Evolutionary conservation across 2,113 vertebrate genomes (phyloP).

Genomic region (Cranoglanis bouderius): DNA sequence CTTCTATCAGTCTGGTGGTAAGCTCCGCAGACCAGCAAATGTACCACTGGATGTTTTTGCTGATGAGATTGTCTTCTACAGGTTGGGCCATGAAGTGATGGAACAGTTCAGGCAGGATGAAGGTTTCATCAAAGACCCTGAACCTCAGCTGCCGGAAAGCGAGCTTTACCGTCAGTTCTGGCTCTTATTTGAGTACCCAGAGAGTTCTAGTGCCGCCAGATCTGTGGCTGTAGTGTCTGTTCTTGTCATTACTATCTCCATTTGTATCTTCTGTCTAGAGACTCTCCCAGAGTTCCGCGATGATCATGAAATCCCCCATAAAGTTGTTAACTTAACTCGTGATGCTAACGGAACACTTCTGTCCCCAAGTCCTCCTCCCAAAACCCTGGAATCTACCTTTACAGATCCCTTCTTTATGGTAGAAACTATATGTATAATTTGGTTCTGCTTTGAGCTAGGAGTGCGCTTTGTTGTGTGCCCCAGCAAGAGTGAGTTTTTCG

Average conservation of each 20-base stretch:
- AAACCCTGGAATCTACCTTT: constrained; percentile 72
- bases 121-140: constrained; percentile 90
- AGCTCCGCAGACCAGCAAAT: constrained; percentile 89
- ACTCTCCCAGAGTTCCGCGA: constrained; percentile 94
- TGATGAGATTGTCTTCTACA: constrained; percentile 93
- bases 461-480: constrained; percentile 92
- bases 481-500: constrained; percentile 93
- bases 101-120: constrained; percentile 95
- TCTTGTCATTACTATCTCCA: constrained; percentile 92
- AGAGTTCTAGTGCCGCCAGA: constrained; percentile 90
- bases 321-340: constrained; percentile 66
- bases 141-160: constrained; percentile 85
- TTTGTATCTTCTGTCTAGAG: constrained; percentile 95
- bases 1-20: constrained; percentile 94
- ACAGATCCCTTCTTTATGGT: constrained; percentile 95
- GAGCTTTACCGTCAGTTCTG: constrained; percentile 92
- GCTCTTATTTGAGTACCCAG: constrained; percentile 95
- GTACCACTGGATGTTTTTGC: constrained; percentile 93
- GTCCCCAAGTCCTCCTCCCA: constrained; percentile 54
- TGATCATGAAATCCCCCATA: constrained; percentile 64
- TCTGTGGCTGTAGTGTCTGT: constrained; percentile 91
- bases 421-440: constrained; percentile 92
- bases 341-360: constrained; percentile 53
- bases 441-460: constrained; percentile 92
- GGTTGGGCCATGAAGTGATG: constrained; percentile 90